phyloP scores from a whole-genome alignment of 2,113 vertebrate genomes.

The Phrynosoma blainvillii region DNA sequence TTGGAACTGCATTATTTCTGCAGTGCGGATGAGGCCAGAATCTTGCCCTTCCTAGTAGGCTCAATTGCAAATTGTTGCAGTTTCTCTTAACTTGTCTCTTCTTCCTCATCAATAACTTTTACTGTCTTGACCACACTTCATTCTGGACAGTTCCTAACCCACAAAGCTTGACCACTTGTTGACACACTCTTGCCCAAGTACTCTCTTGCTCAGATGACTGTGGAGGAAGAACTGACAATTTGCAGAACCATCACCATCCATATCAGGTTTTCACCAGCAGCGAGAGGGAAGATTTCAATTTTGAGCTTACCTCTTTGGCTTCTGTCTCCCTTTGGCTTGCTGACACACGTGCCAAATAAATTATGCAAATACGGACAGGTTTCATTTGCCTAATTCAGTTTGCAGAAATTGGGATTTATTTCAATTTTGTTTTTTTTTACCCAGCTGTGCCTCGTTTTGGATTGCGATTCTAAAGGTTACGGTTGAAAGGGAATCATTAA shows the following conservation, averaged over 20 bases:
- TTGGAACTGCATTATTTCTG: no score
- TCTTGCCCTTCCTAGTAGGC: no score
- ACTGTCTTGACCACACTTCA: no score
- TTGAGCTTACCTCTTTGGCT: not conserved
- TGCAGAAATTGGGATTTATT: not conserved
- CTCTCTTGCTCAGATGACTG: not conserved
- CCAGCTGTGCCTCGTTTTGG: not conserved
- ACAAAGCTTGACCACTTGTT: no score
- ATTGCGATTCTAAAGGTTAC: not conserved
- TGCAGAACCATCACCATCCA: rapidly evolving
- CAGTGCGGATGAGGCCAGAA: no score
- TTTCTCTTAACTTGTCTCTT: no score
- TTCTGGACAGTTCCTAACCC: not conserved
- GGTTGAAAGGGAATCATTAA: slow-evolving; percentile 25
- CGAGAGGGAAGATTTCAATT: not conserved
- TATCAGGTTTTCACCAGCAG: not conserved
- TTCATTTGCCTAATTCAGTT: not conserved
- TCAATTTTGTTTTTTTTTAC: not conserved
- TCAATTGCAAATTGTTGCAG: no score
- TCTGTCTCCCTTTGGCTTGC: not conserved
- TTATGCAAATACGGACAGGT: not conserved
- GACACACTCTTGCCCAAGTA: not conserved
- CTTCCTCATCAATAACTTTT: no score
- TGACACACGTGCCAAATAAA: not conserved
- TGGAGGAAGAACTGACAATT: no score